phyloP scores from a whole-genome alignment of 2,888 invertebrate genomes.

The Gymnosoma rotundatum region DNA sequence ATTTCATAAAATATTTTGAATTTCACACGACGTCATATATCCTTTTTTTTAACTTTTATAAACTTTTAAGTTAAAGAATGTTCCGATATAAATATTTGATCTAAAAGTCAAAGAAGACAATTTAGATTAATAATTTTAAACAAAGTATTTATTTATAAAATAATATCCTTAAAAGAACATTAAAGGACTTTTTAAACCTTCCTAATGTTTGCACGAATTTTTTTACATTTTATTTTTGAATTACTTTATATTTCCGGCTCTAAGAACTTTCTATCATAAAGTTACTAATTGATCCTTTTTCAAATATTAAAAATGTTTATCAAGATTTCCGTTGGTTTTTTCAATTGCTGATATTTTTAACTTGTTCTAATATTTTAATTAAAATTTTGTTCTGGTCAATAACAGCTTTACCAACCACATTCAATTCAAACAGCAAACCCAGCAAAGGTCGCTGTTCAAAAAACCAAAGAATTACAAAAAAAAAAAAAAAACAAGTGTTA shows the following conservation, averaged over 20 bases:
- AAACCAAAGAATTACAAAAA: constrained; percentile 5
- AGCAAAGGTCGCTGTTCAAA: background rate
- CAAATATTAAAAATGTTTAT: background rate
- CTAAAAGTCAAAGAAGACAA: too few species aligned
- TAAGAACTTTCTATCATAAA: background rate
- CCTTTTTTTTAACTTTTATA: too few species aligned
- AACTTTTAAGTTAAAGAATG: too few species aligned
- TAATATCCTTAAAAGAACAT: too few species aligned
- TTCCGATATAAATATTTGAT: too few species aligned
- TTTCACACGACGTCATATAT: too few species aligned
- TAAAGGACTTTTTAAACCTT: too few species aligned
- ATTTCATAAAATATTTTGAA: too few species aligned
- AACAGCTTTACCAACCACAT: background rate
- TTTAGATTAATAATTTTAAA: too few species aligned
- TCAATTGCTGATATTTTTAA: background rate
- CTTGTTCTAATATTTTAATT: constrained; percentile 37
- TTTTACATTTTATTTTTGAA: background rate
- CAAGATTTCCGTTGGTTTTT: background rate
- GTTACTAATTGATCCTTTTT: background rate
- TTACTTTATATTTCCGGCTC: background rate
- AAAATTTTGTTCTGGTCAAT: background rate
- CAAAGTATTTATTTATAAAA: too few species aligned
- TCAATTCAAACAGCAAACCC: background rate
- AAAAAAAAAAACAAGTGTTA: constrained; percentile 47
- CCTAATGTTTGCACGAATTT: too few species aligned